Evolutionary conservation across 2,888 invertebrate genomes (phyloP), one percentile per base, ranked within the genome.

Genomic region (Torymus texanus): DNA sequence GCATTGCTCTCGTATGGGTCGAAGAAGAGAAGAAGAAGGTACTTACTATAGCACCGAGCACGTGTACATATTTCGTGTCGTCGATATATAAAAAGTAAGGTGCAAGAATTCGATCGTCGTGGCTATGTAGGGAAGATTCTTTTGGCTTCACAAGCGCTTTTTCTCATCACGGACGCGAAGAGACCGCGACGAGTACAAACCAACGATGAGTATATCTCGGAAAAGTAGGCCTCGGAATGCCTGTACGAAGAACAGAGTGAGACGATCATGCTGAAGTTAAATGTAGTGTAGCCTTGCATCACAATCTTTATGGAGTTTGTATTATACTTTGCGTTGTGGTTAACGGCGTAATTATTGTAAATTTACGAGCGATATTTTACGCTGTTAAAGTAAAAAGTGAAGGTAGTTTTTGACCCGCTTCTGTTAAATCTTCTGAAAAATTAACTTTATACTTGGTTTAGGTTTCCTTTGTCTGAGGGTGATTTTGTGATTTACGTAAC

Each of bases 151-250:
- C 1, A 8, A 5, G 41, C 8, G 14, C 50, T 59, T 70, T 63
- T 72, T 71, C 63, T 14, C 65, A 51, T 14, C 51, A 62, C n/a
- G 51, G 50, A 16, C 4, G 29, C 29, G 8, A n/a, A 13, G 29
- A 53, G 67, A 62, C 62, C 63, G 63, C 53, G 51, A 61, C 63
- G 67, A 56, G 71, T 21, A 21, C 72, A 76, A 76, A 76, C 62
- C 68, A 68, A 56, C 76, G 79, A 80, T 76, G 66, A 72, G 56
- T 29, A 4, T 29, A 68, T 76, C 72, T 61, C 51, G 67, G 56
- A 76, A 76, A 75, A 75, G 71, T 71, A 71, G 75, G 75, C 65
- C 75, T 70, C 11, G 73, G 24, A 62, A 68, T 70, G n/a, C 59
- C 5, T 59, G 41, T 61, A 18, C 41, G 1, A 21, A 2, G 53